phyloP scores from a whole-genome alignment of 2,888 invertebrate species.

The Pasiphila rectangulata region DNA sequence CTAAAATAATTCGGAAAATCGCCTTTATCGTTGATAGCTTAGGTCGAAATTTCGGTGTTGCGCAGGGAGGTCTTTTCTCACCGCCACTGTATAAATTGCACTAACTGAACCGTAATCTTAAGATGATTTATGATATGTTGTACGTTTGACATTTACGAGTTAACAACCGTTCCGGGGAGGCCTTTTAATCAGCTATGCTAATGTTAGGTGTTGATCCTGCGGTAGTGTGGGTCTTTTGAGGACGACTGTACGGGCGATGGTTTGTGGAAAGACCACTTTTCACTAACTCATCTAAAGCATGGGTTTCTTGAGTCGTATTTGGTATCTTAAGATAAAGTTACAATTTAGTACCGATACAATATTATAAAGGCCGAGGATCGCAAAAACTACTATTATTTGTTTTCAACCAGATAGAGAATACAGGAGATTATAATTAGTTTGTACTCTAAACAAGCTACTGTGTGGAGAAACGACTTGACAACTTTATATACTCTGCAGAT shows the following conservation, averaged over 20 bases:
- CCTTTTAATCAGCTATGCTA: slow-evolving; percentile 80
- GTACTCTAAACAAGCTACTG: too few relatives aligned
- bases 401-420: too few relatives aligned
- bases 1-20: slow-evolving; percentile 28
- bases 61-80: slow-evolving; percentile 42
- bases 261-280: background rate
- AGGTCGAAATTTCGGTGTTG: slow-evolving; percentile 35
- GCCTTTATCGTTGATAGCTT: slow-evolving; percentile 32
- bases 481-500: too few relatives aligned
- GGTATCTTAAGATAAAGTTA: background rate
- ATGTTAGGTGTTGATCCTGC: slow-evolving; percentile 73
- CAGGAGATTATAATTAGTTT: too few relatives aligned
- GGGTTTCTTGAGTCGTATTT: background rate
- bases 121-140: slow-evolving; percentile 79
- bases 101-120: slow-evolving; percentile 73
- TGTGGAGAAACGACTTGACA: too few relatives aligned
- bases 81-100: slow-evolving; percentile 54
- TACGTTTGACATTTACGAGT: slow-evolving; percentile 77
- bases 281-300: background rate
- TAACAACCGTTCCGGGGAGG: slow-evolving; percentile 69
- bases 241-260: slow-evolving; percentile 4
- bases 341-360: too few relatives aligned
- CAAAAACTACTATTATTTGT: too few relatives aligned
- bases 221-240: slow-evolving; percentile 25
- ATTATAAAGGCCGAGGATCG: too few relatives aligned